phyloP scores from a whole-genome alignment of 2,797 vertebrate genomes.

The Anabacerthia variegaticeps region DNA sequence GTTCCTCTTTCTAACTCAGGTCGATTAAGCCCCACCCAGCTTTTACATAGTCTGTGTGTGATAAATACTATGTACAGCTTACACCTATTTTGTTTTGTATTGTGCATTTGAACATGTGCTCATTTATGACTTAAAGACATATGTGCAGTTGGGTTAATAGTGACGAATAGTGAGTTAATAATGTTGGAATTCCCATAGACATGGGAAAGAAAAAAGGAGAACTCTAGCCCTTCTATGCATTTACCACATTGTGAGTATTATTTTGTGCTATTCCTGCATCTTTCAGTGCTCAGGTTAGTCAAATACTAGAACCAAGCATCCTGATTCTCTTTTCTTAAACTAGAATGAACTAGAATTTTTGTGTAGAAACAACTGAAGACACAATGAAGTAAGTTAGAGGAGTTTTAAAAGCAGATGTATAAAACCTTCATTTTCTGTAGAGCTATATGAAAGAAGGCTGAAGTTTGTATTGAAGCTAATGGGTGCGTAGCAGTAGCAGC shows the following conservation, averaged over 20 bases:
- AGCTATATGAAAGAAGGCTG: background rate
- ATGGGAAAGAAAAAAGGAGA: background rate
- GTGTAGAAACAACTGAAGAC: background rate
- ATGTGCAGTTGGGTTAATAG: background rate
- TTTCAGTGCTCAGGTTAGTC: background rate
- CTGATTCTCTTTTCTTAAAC: background rate
- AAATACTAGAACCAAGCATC: background rate
- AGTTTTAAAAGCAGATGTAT: background rate
- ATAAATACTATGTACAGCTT: background rate
- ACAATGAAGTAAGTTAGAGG: background rate
- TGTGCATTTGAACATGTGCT: background rate
- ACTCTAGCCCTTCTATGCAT: background rate
- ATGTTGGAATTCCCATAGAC: background rate
- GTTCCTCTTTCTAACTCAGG: constrained; percentile 75
- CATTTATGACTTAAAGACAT: background rate
- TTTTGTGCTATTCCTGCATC: background rate
- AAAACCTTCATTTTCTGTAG: background rate
- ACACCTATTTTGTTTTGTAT: background rate
- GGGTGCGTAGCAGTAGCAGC: background rate
- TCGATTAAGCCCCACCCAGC: constrained; percentile 72
- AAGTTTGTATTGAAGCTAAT: background rate
- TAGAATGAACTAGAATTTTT: background rate
- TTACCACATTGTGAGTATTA: background rate
- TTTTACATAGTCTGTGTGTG: constrained; percentile 10
- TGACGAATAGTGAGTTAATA: background rate